phyloP scores from a whole-genome alignment of 2,797 vertebrate genomes.

The Acestrorhynchus altus region DNA sequence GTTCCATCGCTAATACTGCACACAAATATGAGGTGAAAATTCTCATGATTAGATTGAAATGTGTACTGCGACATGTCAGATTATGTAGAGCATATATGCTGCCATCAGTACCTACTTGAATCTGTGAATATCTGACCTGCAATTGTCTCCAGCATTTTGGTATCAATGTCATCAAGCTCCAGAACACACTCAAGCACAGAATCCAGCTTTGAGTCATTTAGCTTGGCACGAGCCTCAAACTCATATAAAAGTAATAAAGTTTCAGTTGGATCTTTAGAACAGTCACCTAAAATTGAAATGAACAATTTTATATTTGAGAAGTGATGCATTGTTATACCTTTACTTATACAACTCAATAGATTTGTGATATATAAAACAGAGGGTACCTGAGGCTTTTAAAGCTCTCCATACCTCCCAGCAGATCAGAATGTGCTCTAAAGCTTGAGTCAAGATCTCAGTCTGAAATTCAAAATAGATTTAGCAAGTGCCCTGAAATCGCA shows the following conservation, averaged over 20 bases:
- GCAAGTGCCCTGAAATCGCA: constrained; percentile 34
- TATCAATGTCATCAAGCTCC: constrained; percentile 82
- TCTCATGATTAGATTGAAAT: background rate
- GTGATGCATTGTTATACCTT: too few species aligned
- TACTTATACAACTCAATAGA: background rate
- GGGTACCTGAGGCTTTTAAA: constrained; percentile 86
- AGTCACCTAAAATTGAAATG: constrained; percentile 73
- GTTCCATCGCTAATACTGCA: constrained; percentile 89
- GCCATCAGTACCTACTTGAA: background rate
- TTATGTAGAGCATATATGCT: background rate
- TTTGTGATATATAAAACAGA: background rate
- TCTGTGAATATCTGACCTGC: constrained; percentile 74
- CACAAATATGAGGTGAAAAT: constrained; percentile 9
- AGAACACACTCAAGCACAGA: constrained; percentile 84
- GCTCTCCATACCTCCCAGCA: constrained; percentile 86
- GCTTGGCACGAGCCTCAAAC: constrained; percentile 90
- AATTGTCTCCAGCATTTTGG: constrained; percentile 86
- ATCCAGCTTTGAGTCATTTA: constrained; percentile 84
- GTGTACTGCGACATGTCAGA: background rate
- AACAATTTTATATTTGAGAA: background rate
- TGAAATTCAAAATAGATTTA: constrained; percentile 59
- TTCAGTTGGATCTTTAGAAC: constrained; percentile 82
- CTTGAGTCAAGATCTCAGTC: constrained; percentile 78
- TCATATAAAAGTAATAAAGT: constrained; percentile 89
- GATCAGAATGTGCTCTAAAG: constrained; percentile 82